These are phyloP conservation scores for Aotus griseimembra DNA, from an alignment of 2,797 vertebrate genomes.

Conservation along the genomic window DNA sequence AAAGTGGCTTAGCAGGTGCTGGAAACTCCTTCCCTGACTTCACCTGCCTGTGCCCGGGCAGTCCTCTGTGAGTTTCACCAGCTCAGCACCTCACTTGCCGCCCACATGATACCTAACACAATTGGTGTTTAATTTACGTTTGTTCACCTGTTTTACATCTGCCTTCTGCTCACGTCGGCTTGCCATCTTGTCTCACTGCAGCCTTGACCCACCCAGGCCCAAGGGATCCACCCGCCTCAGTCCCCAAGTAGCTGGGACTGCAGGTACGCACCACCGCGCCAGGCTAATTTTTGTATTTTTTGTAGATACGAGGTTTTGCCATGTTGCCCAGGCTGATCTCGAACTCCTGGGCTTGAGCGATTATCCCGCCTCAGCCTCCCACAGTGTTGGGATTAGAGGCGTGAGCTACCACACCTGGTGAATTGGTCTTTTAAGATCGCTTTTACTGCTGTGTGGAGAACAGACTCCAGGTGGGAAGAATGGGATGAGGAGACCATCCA, in stretches of 20 bases:
- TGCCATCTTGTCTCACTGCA: not conserved
- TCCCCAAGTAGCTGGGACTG: too few relatives aligned
- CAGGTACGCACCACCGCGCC: not conserved
- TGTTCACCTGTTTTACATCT: not conserved
- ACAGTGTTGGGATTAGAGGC: not conserved
- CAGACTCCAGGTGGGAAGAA: not conserved
- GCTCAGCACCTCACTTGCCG: not conserved
- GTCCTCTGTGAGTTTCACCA: not conserved
- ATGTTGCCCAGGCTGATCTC: not conserved
- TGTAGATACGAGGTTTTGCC: not conserved
- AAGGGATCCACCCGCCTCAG: not conserved
- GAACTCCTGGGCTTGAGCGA: not conserved
- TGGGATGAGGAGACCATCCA: not conserved
- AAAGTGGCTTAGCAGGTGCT: not conserved
- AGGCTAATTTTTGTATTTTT: not conserved
- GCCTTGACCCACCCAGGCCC: not conserved
- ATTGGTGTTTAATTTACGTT: not conserved
- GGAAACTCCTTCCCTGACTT: not conserved
- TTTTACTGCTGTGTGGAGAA: not conserved
- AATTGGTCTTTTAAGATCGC: not conserved
- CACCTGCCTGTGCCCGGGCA: too few relatives aligned
- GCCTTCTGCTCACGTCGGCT: not conserved
- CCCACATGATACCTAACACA: not conserved
- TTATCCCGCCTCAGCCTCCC: not conserved
- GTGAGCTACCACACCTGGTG: rapidly evolving